Percentiles rank a stretch among this genome's conserved stretches.
Conservation (phyloP, 2,888 invertebrate species). For the Latrodectus hesperus region DNA sequence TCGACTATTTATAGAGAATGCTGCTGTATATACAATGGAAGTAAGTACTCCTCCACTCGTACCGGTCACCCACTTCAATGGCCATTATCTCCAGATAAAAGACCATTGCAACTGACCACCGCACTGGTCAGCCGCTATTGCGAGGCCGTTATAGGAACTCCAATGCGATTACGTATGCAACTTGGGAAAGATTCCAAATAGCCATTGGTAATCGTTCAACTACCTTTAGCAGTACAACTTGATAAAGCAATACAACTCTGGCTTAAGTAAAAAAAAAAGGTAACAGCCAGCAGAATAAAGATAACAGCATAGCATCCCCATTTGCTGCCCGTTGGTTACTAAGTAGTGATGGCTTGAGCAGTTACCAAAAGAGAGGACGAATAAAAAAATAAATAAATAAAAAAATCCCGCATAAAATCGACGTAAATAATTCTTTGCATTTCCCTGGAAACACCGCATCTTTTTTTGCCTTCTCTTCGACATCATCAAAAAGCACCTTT, state of each 20-base stretch:
- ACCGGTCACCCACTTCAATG: neutral
- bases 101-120: neutral
- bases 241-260: neutral
- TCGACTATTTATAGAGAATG: too few relatives aligned
- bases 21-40: too few relatives aligned
- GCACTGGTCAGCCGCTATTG: neutral
- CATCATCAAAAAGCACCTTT: slow-evolving; percentile 13
- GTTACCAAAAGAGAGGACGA: neutral
- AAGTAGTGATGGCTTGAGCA: neutral
- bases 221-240: neutral
- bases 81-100: neutral
- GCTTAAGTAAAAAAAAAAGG: neutral
- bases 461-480: slow-evolving; percentile 16
- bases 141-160: neutral
- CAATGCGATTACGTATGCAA: neutral
- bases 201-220: neutral
- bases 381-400: slow-evolving; percentile 15
- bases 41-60: too few relatives aligned
- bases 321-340: too few relatives aligned
- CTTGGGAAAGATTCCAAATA: neutral
- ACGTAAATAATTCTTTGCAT: slow-evolving; percentile 62
- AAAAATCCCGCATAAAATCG: slow-evolving; percentile 51
- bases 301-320: too few relatives aligned
- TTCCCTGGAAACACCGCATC: slow-evolving; percentile 7
- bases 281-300: too few relatives aligned